These are phyloP conservation scores for Eristalis intricaria DNA, from an alignment of 2,888 invertebrate species.

Conservation along the genomic window DNA sequence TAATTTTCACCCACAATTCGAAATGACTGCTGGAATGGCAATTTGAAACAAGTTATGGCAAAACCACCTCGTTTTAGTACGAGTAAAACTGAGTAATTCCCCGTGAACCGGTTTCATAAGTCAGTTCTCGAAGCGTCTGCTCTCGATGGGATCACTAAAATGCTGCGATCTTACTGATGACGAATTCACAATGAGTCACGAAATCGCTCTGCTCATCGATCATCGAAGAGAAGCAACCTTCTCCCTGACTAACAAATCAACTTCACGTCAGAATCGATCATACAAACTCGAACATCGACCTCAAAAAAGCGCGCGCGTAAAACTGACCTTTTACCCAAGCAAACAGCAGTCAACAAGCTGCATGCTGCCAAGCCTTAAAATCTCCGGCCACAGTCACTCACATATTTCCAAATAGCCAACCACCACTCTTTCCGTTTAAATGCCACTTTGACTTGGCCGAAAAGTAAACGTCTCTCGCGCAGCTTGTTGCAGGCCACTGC, in stretches of 20 bases:
- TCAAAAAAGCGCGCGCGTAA: neutral
- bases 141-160: neutral
- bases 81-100: neutral
- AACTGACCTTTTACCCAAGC: conserved; percentile 10
- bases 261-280: neutral
- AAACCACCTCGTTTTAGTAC: neutral
- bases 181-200: neutral
- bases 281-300: neutral
- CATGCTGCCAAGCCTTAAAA: neutral
- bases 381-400: neutral
- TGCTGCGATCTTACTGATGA: too few relatives aligned
- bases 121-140: neutral
- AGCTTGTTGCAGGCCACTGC: neutral
- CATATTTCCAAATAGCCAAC: conserved; percentile 18
- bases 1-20: neutral
- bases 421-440: conserved; percentile 10
- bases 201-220: neutral
- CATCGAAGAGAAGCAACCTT: neutral
- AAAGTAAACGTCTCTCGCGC: conserved; percentile 6
- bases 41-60: neutral
- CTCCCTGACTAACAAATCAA: neutral
- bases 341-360: neutral
- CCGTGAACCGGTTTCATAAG: neutral
- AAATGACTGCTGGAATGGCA: too few relatives aligned
- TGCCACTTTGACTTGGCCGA: conserved; percentile 10